Evolutionary conservation across 2,113 vertebrate species (phyloP), one percentile per base, ranked within the genome.

Genomic region (Anas platyrhynchos): DNA sequence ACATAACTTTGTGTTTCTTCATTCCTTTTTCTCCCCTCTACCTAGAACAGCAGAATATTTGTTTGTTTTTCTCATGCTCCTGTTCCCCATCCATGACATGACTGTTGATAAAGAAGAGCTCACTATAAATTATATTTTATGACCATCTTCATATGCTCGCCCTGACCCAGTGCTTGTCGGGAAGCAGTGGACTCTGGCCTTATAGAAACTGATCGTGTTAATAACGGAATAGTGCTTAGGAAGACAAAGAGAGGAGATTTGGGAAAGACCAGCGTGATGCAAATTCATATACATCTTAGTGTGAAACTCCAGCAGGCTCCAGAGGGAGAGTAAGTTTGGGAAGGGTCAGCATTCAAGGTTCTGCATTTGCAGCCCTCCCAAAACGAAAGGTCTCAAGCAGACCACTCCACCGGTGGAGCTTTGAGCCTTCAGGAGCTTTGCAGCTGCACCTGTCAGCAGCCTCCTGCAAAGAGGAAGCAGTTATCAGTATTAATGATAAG

Each of bases 401-500:
- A 41, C 13, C 71, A 2, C 16, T 21, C 17, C 25, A 23, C 23
- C 31, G 17, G 56, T 1, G 1, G 31, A 27, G 12, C 31, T 48
- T 84, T 48, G 23, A 54, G 48, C 29, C 15, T 66, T 16, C 27
- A 25, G 12, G 27, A 81, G 8, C 8, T 67, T 16, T 25, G 23
- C 26, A 83, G 55, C 9, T 61, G 13, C 41, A 66, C 4, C 5
- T 17, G 58, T 13, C 74, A 72, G 69, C 43, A 72, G 65, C 43
- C 43, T 59, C 27, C 65, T 26, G 12, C 71, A 62, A 84, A n/a
- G 4, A 4, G 58, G 62, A 63, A 36, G 20, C 9, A 3, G 73
- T 95, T 92, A 79, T 88, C 74, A 77, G 68, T 71, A 94, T 94
- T 95, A 88, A 91, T 92, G 80, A 88, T 84, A 93, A 94, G 94